Conservation (phyloP, 2,113 vertebrate species). For the Setophaga petechia region DNA sequence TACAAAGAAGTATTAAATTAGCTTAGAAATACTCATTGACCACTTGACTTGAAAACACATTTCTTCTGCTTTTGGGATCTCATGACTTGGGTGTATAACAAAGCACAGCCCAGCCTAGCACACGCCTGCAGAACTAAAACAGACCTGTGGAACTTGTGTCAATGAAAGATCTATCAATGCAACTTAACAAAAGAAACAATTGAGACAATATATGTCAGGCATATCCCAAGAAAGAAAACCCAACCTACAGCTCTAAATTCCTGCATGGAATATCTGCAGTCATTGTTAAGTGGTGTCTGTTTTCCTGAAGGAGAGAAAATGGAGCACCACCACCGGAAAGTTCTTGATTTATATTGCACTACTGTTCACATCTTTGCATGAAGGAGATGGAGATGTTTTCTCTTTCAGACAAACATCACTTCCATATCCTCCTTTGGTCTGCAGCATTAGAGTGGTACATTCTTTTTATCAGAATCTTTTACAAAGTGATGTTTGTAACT, state of each 20-base stretch:
- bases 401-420: not conserved
- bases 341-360: not conserved
- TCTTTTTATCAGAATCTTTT: not conserved
- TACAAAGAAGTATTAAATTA: not conserved
- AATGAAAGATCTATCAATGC: not conserved
- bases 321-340: not conserved
- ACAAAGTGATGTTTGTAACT: not conserved
- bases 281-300: not conserved
- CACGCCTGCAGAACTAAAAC: not conserved
- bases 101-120: not conserved
- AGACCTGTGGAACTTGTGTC: not conserved
- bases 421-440: not conserved
- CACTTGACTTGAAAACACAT: not conserved
- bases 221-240: not conserved
- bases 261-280: not conserved
- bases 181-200: not conserved
- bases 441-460: not conserved
- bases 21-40: not conserved
- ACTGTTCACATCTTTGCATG: not conserved
- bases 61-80: not conserved
- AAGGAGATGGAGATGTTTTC: not conserved
- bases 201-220: not conserved
- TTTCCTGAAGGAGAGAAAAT: not conserved
- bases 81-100: not conserved
- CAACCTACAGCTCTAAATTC: not conserved